Evolutionary conservation across 2,888 invertebrate species (phyloP), one percentile per base, ranked within the genome.

Genomic region (Lasioglossum leucozonium): DNA sequence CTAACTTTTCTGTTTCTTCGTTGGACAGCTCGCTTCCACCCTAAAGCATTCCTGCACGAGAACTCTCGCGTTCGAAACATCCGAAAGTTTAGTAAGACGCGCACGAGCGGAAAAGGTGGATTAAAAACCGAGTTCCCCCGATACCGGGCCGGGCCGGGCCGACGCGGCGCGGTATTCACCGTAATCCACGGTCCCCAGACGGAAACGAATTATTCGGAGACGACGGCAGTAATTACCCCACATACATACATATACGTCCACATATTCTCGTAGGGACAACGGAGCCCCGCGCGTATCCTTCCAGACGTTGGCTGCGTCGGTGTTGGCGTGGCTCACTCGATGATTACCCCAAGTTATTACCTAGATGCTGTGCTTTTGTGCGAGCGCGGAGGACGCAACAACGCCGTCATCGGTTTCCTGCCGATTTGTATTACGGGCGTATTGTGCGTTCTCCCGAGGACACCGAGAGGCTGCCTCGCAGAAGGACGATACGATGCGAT

Each of bases 311-410:
- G 13, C 13, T 34, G 16, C 16, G 51, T 16, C 26, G 16, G 67
- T 55, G 77, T 62, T 13, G 47, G 42, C 34, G 13, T 62, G 71
- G 72, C 75, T 82, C 91, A 91, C 91, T 92, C 91, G 91, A 93
- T 93, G 93, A 93, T 94, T 94, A 93, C 93, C 91, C 92, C 92
- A 81, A 88, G 90, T 92, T 92, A 93, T 92, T 92, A 92, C 88
- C 89, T 87, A 91, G 91, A 91, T 91, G 91, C 84, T 65, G 65
- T 18, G 87, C 89, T 92, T 91, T 92, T 93, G 44, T 93, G 89
- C 91, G 82, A 83, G 83, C 44, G 47, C 82, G 79, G 83, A 90
- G 84, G 77, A 85, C 84, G 81, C 86, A 78, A 83, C 78, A 79
- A 51, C 82, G 58, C 77, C 82, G 77, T 77, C 89, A 79, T 82